Percentiles rank a stretch among this genome's conserved stretches.
Conservation (phyloP, 2,888 invertebrate species). For the Xanthorhoe designata region DNA sequence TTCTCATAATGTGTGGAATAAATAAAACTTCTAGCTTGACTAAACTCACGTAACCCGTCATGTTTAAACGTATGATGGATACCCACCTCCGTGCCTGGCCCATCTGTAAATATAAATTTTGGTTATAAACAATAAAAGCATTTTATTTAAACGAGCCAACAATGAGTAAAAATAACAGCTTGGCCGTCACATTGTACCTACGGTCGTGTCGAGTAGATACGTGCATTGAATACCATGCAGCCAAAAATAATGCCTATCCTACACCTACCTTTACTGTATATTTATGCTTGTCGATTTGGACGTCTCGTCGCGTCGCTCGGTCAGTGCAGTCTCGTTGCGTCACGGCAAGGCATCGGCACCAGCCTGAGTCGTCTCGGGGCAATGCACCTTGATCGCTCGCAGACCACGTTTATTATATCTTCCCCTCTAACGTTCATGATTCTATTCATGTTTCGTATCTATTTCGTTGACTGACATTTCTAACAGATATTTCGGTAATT, state of each 20-base stretch:
- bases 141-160: conserved; percentile 48
- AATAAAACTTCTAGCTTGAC: conserved; percentile 48
- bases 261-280: conserved; percentile 23
- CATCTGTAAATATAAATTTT: conserved; percentile 49
- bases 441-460: conserved; percentile 65
- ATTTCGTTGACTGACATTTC: conserved; percentile 57
- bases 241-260: conserved; percentile 68
- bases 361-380: conserved; percentile 63
- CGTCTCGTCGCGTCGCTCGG: conserved; percentile 64
- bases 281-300: conserved; percentile 53
- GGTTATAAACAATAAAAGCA: conserved; percentile 47
- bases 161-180: conserved; percentile 60
- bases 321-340: conserved; percentile 81
- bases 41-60: conserved; percentile 51
- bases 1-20: conserved; percentile 51
- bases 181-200: conserved; percentile 60
- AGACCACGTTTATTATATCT: conserved; percentile 48
- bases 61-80: conserved; percentile 58
- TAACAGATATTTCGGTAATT: conserved; percentile 51
- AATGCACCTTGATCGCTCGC: conserved; percentile 73
- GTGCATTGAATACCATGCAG: conserved; percentile 62
- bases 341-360: conserved; percentile 60
- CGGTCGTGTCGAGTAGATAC: conserved; percentile 39
- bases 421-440: conserved; percentile 52
- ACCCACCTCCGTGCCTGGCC: conserved; percentile 46